phyloP scores from a whole-genome alignment of 2,113 vertebrate genomes.

The Tor tambroides region DNA sequence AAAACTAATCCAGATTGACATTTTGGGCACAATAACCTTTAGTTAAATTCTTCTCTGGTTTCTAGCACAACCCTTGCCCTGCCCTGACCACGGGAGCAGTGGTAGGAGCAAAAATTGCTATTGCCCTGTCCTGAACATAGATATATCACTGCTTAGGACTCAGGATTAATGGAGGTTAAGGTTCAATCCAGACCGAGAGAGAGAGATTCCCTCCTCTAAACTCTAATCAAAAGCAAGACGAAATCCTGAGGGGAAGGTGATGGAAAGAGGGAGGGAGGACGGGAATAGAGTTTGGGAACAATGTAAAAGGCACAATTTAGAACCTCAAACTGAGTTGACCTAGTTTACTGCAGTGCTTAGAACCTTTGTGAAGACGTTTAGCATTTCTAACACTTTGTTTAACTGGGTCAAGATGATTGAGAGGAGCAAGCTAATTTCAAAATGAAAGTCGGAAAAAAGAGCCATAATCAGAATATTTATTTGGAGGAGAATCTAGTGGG shows the following conservation, averaged over 20 bases:
- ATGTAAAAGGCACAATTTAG: conserved; percentile 22
- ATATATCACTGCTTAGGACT: conserved; percentile 18
- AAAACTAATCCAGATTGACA: conserved; percentile 31
- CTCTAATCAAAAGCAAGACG: conserved; percentile 12
- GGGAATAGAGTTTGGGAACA: conserved; percentile 30
- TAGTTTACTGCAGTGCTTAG: conserved; percentile 36
- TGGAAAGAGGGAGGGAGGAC: neutral
- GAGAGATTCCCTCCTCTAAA: conserved; percentile 24
- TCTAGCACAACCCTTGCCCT: conserved; percentile 7
- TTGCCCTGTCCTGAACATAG: neutral
- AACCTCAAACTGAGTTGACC: conserved; percentile 46
- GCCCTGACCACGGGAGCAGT: neutral
- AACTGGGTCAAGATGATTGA: conserved; percentile 56
- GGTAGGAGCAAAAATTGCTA: neutral
- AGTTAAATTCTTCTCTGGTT: neutral
- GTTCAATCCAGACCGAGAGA: conserved; percentile 28
- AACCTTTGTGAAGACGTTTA: conserved; percentile 45
- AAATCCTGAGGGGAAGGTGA: neutral
- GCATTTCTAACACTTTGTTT: conserved; percentile 30
- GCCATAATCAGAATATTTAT: conserved; percentile 2
- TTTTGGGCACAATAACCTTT: conserved; percentile 42
- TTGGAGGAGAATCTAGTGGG: conserved; percentile 1
- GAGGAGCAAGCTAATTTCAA: conserved; percentile 37
- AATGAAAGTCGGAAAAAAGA: neutral
- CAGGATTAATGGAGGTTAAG: conserved; percentile 47